Base-by-base conservation (phyloP, 2,888 invertebrate species). In the Sthenelais limicola region DNA sequence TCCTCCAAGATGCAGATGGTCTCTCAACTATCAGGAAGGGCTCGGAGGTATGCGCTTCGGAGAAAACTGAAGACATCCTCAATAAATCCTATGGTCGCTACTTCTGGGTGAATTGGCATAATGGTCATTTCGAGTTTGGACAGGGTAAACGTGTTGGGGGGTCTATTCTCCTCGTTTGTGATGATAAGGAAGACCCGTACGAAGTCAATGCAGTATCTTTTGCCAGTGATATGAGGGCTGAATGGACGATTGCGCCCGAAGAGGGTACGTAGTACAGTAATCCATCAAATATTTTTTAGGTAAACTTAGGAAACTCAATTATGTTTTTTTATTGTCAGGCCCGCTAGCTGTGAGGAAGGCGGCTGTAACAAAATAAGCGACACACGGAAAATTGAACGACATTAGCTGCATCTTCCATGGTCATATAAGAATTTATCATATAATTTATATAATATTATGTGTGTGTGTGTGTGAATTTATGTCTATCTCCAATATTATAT, bases 41-140 rank as follows among this genome's bases (percentile, higher is more conserved):
- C 5, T 7, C 5, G 5, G 26, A n/a, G 7, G 51, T n/a, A n/a
- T n/a, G 21, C 51, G 51, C 24, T 26, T 12, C 12, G 7, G 51
- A 30, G 26, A 26, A 9, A 24, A 62, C 62, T 26, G 38, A 35
- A 24, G 30, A 56, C 2, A n/a, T 62, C n/a, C 35, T 62, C 35
- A 24, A 5, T 28, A 9, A 12, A 24, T 12, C 7, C 2, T 24
- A n/a, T 5, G 4, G 12, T n/a, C 26, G 24, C 24, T 21, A 35
- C 21, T 62, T 38, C 62, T 62, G 62, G 62, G 62, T 62, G 21
- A 38, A 43, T 26, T 62, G 62, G 62, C 43, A 4, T 24, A 43
- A 26, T 9, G 62, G 62, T n/a, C 35, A 62, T 21, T 15, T 62
- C 9, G 62, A 62, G 62, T 26, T 62, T 3, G 62, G 62, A 21